Evolutionary conservation across 2,113 vertebrate genomes (phyloP), one percentile per base, ranked within the genome.

Genomic region (Scytalopus superciliaris): DNA sequence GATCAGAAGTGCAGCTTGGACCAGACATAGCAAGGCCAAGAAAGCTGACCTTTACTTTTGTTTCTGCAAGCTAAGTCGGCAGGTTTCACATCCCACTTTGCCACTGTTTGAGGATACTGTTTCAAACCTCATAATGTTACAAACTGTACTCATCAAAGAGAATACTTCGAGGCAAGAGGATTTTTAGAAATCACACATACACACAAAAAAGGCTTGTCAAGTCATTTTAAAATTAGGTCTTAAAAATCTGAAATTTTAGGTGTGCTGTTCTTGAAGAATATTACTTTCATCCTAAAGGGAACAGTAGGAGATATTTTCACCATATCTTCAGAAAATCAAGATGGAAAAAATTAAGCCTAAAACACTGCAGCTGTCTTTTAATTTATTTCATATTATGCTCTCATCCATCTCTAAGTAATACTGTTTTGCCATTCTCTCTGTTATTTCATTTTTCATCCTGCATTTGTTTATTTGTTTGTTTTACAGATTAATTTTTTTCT

Each of bases 381-480:
- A 68, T 72, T 79, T 30, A 55, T 87, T 91, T 93, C 39, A 50
- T 91, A 77, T 67, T 88, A 14, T 47, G 67, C 3, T 90, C 27
- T 70, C 42, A 85, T 73, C 28, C 50, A 44, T 80, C 76, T 86
- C 85, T 44, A 53, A 87, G n/a, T 76, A 91, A 83, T 85, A 66
- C 8, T 70, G 33, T 67, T 91, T 88, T 93, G 22, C 33, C 4
- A 28, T 87, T 93, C 28, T 89, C 30, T 64, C 55, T 77, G 23
- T 44, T 59, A 19, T 77, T 90, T 90, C 24, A 77, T 96, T 91
- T 93, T 85, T 90, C 75, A 82, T 78, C 49, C 31, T 9, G 2
- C 7, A 31, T 87, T 88, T 84, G 45, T 82, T 93, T 88, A 30
- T 84, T 89, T 95, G 85, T 74, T 95, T 92, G 50, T 75, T 85